These are phyloP conservation scores for Diprion similis DNA, from an alignment of 1,140 invertebrate genomes.

Conservation along the genomic window DNA sequence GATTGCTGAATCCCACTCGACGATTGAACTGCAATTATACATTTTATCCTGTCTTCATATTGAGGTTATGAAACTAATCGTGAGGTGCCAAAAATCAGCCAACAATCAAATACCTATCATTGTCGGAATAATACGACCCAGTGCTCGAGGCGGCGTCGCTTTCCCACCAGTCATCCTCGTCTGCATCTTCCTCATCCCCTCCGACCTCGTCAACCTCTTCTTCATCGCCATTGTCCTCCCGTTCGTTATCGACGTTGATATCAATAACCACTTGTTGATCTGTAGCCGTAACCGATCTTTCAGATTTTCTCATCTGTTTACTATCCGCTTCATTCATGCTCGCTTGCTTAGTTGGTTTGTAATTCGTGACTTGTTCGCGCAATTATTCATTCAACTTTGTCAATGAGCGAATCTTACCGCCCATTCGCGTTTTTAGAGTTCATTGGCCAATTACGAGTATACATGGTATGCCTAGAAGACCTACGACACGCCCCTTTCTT, in stretches of 20 bases:
- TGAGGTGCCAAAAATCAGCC: too few relatives aligned
- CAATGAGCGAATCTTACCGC: too few relatives aligned
- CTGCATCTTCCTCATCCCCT: constrained; percentile 46
- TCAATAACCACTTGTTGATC: neutral
- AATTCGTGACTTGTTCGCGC: too few relatives aligned
- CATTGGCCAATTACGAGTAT: too few relatives aligned
- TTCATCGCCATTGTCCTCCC: constrained; percentile 45
- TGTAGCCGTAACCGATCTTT: constrained; percentile 9
- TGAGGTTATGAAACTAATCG: neutral
- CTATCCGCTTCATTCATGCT: constrained; percentile 37
- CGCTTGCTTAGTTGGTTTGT: neutral
- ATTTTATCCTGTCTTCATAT: neutral
- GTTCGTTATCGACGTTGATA: constrained; percentile 13
- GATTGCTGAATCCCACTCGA: constrained; percentile 70
- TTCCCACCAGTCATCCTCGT: constrained; percentile 57
- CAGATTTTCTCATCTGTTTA: neutral
- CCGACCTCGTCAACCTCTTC: constrained; percentile 37
- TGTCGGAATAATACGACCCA: constrained; percentile 57
- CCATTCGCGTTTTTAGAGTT: too few relatives aligned
- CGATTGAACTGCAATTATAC: constrained; percentile 61
- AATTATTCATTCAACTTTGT: too few relatives aligned
- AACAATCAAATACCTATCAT: constrained; percentile 41
- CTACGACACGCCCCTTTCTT: too few relatives aligned
- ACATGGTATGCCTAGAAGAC: too few relatives aligned
- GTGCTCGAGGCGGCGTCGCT: constrained; percentile 57